Conservation (phyloP, 2,797 vertebrate species). For the Borostomias antarcticus region DNA sequence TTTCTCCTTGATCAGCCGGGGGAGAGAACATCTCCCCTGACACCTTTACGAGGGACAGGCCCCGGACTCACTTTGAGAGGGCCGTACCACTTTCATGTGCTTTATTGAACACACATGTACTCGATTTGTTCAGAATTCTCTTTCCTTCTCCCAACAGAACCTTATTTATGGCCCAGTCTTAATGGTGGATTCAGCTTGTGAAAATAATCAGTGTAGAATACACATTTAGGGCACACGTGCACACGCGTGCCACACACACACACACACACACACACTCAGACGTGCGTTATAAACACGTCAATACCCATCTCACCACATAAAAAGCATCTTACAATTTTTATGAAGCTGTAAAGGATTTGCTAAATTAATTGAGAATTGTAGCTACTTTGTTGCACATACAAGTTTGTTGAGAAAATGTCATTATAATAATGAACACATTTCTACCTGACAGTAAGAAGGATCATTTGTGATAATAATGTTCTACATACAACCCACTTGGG, state of each 20-base stretch:
- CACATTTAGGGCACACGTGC: neutral
- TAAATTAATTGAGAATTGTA: too few species aligned
- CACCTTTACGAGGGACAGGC: constrained; percentile 84
- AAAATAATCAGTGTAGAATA: constrained; percentile 45
- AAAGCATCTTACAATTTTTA: neutral
- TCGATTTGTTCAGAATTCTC: constrained; percentile 78
- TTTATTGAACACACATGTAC: constrained; percentile 84
- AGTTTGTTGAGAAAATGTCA: too few species aligned
- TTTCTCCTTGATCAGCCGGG: constrained; percentile 79
- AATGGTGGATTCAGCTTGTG: constrained; percentile 62
- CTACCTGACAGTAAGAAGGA: too few species aligned
- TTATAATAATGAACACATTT: too few species aligned
- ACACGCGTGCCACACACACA: neutral
- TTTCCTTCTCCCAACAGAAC: constrained; percentile 56
- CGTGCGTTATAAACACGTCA: neutral
- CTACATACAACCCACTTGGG: neutral
- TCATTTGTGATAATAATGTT: too few species aligned
- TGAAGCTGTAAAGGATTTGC: neutral
- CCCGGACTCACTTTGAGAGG: constrained; percentile 67
- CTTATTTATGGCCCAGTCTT: constrained; percentile 75
- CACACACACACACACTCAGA: neutral
- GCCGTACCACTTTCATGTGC: constrained; percentile 80
- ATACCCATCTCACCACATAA: neutral
- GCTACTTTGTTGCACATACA: too few species aligned
- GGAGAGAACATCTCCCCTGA: constrained; percentile 76